Conservation (phyloP, 2,888 invertebrate genomes). For the Caenorhabditis japonica region DNA sequence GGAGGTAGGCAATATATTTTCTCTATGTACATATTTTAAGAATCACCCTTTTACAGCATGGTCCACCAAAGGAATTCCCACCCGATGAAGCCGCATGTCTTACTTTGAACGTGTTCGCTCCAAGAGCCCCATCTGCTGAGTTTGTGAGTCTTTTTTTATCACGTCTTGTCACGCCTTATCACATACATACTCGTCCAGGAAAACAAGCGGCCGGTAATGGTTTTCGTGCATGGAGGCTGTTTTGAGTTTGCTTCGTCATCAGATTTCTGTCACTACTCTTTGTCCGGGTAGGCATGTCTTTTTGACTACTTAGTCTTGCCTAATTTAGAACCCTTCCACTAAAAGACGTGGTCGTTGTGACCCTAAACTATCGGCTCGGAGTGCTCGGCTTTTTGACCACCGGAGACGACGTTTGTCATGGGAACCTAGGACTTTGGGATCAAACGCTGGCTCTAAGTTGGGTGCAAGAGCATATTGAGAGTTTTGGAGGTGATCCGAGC, state of each 20-base stretch:
- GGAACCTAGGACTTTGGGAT: slow-evolving; percentile 74
- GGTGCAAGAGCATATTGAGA: slow-evolving; percentile 71
- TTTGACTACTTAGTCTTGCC: too few relatives aligned
- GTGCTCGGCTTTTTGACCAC: slow-evolving; percentile 65
- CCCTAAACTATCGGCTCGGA: slow-evolving; percentile 70
- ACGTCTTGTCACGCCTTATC: too few relatives aligned
- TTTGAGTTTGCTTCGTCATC: slow-evolving; percentile 20
- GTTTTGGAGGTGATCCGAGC: slow-evolving; percentile 72
- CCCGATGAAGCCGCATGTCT: slow-evolving; percentile 50
- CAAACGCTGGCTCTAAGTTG: slow-evolving; percentile 71
- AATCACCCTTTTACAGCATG: slow-evolving; percentile 7
- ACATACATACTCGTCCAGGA: too few relatives aligned
- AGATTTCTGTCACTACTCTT: slow-evolving; percentile 35
- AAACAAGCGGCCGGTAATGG: slow-evolving; percentile 16
- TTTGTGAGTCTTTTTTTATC: slow-evolving; percentile 34
- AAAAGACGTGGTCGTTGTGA: slow-evolving; percentile 68
- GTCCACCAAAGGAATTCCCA: neutral
- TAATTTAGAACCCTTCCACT: slow-evolving; percentile 64
- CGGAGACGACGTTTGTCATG: slow-evolving; percentile 45
- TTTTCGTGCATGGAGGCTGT: slow-evolving; percentile 47
- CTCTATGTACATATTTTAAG: neutral
- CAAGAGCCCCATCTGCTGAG: slow-evolving; percentile 25
- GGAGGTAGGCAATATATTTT: too few relatives aligned
- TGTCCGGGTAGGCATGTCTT: slow-evolving; percentile 41
- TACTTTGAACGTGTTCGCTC: slow-evolving; percentile 58